Conservation (phyloP, 1,140 invertebrate genomes). For the Mesaphorura yosii region DNA sequence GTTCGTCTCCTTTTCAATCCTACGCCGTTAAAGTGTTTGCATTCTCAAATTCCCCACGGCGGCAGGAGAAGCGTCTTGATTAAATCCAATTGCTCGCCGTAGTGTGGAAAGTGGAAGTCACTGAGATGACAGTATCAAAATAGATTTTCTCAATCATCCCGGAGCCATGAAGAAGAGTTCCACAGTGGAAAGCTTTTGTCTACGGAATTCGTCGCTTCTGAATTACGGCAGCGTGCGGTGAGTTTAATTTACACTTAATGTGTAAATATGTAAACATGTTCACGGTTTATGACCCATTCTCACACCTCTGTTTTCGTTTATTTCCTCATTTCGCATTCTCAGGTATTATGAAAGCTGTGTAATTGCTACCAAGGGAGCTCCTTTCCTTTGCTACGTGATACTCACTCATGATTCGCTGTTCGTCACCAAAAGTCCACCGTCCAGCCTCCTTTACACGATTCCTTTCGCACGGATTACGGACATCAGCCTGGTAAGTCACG, state of each 20-base stretch:
- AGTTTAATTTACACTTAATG: not conserved
- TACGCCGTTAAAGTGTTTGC: too few species aligned
- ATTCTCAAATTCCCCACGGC: too few species aligned
- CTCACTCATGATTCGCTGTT: conserved; percentile 19
- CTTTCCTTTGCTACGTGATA: conserved; percentile 14
- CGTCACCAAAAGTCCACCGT: conserved; percentile 24
- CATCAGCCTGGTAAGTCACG: conserved; percentile 22
- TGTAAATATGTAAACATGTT: not conserved
- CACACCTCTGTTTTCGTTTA: not conserved
- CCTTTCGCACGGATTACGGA: conserved; percentile 11
- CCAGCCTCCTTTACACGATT: conserved; percentile 7
- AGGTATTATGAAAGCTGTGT: conserved; percentile 27
- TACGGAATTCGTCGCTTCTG: too few species aligned
- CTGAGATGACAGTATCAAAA: too few species aligned
- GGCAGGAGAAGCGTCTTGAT: too few species aligned
- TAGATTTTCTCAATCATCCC: not conserved
- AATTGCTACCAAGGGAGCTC: conserved; percentile 17
- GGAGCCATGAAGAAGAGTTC: not conserved
- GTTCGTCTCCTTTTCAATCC: too few species aligned
- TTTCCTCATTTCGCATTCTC: not conserved
- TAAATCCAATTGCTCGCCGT: too few species aligned
- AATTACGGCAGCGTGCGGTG: not conserved
- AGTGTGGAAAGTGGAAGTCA: too few species aligned
- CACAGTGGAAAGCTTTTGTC: not conserved
- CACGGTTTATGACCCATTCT: not conserved